Percentiles rank a stretch among this genome's conserved stretches.
These are phyloP conservation scores for Anolis sagrei DNA, from an alignment of 2,113 vertebrate genomes.

Conservation along the genomic window DNA sequence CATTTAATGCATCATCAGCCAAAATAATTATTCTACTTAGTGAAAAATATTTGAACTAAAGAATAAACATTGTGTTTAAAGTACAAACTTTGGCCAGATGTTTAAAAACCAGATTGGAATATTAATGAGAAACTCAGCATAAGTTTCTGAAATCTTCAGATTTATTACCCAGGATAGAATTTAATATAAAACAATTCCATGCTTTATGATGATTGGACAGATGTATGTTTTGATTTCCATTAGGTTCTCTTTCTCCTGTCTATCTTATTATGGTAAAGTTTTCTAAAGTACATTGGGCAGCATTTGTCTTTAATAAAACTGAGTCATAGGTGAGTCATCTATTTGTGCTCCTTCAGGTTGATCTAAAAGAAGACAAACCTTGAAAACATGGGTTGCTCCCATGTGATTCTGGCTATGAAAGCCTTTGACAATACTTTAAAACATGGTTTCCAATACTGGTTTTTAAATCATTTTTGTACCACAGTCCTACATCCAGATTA, in stretches of 20 bases:
- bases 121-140: slow-evolving; percentile 5
- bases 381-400: background rate
- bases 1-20: background rate
- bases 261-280: background rate
- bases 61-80: slow-evolving; percentile 5
- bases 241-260: background rate
- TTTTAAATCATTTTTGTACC: slow-evolving; percentile 12
- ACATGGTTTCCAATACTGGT: background rate
- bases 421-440: too few species aligned
- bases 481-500: background rate
- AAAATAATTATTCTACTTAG: background rate
- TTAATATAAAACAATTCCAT: background rate
- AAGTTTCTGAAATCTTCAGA: slow-evolving; percentile 1
- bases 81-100: slow-evolving; percentile 1
- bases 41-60: slow-evolving; percentile 1
- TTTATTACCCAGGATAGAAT: slow-evolving; percentile 26
- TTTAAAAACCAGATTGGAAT: background rate
- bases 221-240: background rate
- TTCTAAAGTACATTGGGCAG: background rate
- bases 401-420: too few species aligned
- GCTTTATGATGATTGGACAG: background rate
- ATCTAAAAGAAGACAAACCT: background rate
- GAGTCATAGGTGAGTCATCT: slow-evolving; percentile 18
- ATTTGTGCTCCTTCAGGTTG: background rate
- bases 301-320: slow-evolving; percentile 11